A percentile compares a stretch with the other conserved stretches of the same genome.
Conservation (phyloP, 2,888 invertebrate genomes). For the Catocala sponsa region DNA sequence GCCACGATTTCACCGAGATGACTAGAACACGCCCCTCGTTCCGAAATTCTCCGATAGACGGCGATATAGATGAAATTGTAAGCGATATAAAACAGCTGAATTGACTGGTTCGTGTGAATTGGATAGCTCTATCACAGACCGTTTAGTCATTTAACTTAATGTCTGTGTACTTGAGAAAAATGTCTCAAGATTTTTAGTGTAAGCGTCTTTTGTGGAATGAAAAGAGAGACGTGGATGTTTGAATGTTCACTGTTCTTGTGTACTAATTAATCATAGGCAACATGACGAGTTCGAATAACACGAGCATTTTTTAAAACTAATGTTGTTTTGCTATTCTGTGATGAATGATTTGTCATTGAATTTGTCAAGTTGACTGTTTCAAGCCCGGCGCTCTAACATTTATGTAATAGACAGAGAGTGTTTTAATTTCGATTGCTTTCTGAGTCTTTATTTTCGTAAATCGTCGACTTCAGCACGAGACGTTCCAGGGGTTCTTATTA, state of each 20-base stretch:
- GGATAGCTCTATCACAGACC: neutral
- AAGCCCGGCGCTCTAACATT: too few species aligned
- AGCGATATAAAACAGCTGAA: conserved; percentile 16
- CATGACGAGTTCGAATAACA: too few species aligned
- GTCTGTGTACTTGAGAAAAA: neutral
- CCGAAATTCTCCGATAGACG: conserved; percentile 10
- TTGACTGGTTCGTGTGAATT: conserved; percentile 9
- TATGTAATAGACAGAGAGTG: too few species aligned
- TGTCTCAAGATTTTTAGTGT: neutral
- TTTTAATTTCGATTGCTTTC: too few species aligned
- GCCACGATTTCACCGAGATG: conserved; percentile 18
- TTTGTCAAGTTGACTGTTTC: too few species aligned
- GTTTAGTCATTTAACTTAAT: conserved; percentile 9
- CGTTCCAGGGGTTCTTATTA: too few species aligned
- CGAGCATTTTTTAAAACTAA: too few species aligned
- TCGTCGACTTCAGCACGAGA: too few species aligned
- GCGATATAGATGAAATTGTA: conserved; percentile 7
- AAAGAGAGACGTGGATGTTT: neutral
- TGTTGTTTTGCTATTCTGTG: too few species aligned
- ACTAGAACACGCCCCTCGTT: conserved; percentile 16
- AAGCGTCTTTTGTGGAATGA: neutral
- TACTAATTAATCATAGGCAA: too few species aligned
- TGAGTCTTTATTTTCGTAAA: too few species aligned
- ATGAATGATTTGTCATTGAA: too few species aligned
- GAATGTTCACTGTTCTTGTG: neutral